Evolutionary conservation across 2,888 invertebrate species (phyloP).

Genomic region (Heteromurus nitidus): DNA sequence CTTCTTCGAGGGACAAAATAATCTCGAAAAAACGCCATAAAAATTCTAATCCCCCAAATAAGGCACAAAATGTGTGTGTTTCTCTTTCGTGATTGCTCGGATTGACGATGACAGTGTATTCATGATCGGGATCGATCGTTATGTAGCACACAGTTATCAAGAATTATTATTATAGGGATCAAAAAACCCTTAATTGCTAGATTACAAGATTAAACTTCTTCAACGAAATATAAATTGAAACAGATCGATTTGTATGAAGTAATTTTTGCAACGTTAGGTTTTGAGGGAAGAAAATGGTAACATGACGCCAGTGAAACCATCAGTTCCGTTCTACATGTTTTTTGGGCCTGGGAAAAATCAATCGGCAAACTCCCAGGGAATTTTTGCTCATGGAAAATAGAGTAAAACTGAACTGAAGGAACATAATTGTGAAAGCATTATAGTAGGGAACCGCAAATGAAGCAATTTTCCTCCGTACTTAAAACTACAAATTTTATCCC

Average conservation of each 20-base stretch:
- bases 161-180: too few species aligned
- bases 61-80: background rate
- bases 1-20: background rate
- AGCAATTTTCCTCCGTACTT: too few species aligned
- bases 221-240: too few species aligned
- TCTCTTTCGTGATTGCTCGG: slow-evolving; percentile 9
- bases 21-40: background rate
- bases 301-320: slow-evolving; percentile 5
- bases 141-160: slow-evolving; percentile 47
- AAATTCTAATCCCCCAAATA: slow-evolving; percentile 13
- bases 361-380: too few species aligned
- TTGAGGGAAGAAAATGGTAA: background rate
- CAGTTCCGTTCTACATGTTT: slow-evolving; percentile 60
- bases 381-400: too few species aligned
- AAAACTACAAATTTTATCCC: background rate
- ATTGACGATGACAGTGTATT: slow-evolving; percentile 8
- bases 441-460: slow-evolving; percentile 48
- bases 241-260: background rate
- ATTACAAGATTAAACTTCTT: slow-evolving; percentile 13
- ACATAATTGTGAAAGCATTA: background rate
- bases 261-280: background rate
- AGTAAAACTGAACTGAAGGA: background rate
- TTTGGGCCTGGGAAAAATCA: slow-evolving; percentile 45
- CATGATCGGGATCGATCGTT: slow-evolving; percentile 47
- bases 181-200: slow-evolving; percentile 46